Evolutionary conservation across 2,888 invertebrate species (phyloP).

Genomic region (Synanthedon formicaeformis): DNA sequence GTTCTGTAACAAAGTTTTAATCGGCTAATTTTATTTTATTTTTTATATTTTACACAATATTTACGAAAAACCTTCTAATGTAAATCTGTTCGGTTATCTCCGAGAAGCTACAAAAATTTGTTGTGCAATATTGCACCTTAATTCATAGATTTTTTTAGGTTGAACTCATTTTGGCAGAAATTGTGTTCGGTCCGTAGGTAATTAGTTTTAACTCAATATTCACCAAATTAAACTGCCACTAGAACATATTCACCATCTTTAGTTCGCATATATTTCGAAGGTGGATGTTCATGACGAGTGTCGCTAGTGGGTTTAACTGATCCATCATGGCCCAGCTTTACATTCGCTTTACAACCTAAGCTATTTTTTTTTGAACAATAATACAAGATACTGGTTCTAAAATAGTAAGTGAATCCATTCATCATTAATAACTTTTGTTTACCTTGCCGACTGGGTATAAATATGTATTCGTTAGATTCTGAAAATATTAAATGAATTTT

Average conservation of each 20-base stretch:
- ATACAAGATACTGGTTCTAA: background rate
- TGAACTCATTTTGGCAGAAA: too few relatives aligned
- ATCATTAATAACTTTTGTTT: background rate
- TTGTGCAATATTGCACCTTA: too few relatives aligned
- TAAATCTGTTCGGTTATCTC: too few relatives aligned
- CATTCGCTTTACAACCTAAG: constrained; percentile 1
- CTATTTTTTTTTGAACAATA: constrained; percentile 1
- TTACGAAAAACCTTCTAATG: too few relatives aligned
- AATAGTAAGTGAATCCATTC: constrained; percentile 1
- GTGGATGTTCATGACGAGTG: background rate
- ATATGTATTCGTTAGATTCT: background rate
- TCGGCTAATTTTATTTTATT: too few relatives aligned
- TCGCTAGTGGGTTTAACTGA: background rate
- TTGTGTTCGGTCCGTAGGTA: too few relatives aligned
- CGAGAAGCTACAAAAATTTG: too few relatives aligned
- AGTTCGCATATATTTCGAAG: background rate
- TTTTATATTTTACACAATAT: too few relatives aligned
- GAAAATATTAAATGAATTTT: background rate
- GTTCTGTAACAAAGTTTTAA: too few relatives aligned
- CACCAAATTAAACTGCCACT: too few relatives aligned
- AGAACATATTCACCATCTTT: background rate
- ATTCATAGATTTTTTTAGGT: too few relatives aligned
- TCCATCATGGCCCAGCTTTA: constrained; percentile 2
- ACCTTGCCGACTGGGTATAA: background rate
- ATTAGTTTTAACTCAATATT: too few relatives aligned